phyloP scores from a whole-genome alignment of 2,113 vertebrate species.

The Melanerpes formicivorus region DNA sequence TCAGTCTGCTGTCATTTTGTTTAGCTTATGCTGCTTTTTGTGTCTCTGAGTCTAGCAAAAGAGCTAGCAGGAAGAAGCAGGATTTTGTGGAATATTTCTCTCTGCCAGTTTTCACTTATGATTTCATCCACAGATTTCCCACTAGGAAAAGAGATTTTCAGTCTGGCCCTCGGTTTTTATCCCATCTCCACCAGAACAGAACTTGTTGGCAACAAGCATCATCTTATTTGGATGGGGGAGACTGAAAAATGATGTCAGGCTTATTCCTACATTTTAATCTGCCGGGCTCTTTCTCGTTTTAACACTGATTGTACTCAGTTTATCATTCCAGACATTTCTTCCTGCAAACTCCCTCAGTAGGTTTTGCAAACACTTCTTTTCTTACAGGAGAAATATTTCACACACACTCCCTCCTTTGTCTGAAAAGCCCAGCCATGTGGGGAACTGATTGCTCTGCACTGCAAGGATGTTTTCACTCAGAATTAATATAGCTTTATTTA shows the following conservation, averaged over 20 bases:
- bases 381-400: not conserved
- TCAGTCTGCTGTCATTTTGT: not conserved
- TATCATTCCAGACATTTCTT: constrained; percentile 30
- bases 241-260: constrained; percentile 2
- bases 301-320: constrained; percentile 14
- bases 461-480: constrained; percentile 35
- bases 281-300: not conserved
- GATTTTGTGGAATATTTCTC: not conserved
- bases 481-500: constrained; percentile 65
- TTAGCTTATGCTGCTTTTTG: not conserved
- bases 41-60: not conserved
- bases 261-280: constrained; percentile 1
- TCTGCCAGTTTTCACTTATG: not conserved
- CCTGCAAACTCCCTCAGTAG: not conserved
- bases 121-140: not conserved
- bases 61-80: not conserved
- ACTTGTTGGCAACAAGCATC: not conserved
- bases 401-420: not conserved
- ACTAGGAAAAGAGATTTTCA: not conserved
- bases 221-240: constrained; percentile 12
- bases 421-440: not conserved
- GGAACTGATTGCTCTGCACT: not conserved
- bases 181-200: not conserved
- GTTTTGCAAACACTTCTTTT: constrained; percentile 9
- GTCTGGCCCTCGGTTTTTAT: not conserved